A percentile compares a stretch with the other conserved stretches of the same genome.
Conservation (phyloP, 2,113 vertebrate species). For the Trichechus manatus region DNA sequence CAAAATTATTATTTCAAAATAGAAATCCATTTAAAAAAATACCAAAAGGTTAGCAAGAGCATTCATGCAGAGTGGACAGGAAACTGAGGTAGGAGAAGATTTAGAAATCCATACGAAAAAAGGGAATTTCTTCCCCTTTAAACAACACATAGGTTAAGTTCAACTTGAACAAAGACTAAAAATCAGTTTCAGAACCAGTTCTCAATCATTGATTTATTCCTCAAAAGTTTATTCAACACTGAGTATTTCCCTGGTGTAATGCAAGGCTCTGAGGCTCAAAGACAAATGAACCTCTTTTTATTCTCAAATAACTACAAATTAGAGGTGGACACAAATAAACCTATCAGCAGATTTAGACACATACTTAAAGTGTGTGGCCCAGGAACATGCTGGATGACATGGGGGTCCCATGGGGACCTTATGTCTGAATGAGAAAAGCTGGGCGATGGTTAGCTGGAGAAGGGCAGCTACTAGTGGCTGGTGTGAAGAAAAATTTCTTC, state of each 20-base stretch:
- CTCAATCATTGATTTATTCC: not conserved
- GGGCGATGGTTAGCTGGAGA: fast-evolving
- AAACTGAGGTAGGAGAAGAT: not conserved
- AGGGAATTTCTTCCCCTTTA: not conserved
- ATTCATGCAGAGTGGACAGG: not conserved
- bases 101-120: not conserved
- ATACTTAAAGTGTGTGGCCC: not conserved
- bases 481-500: not conserved
- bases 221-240: not conserved
- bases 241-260: not conserved
- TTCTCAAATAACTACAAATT: not conserved
- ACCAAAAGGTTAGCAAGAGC: not conserved
- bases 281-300: not conserved
- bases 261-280: not conserved
- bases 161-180: not conserved
- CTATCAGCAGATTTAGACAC: not conserved
- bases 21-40: not conserved
- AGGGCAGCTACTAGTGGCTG: fast-evolving
- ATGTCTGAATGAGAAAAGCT: not conserved
- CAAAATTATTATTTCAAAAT: not conserved
- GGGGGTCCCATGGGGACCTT: fast-evolving
- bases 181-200: not conserved
- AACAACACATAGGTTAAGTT: not conserved
- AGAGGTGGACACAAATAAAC: too few species aligned
- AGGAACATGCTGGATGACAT: not conserved